Percentiles rank a stretch among this genome's conserved stretches.
phyloP scores from a whole-genome alignment of 2,113 vertebrate species.

The Petrocephalus zakoni region DNA sequence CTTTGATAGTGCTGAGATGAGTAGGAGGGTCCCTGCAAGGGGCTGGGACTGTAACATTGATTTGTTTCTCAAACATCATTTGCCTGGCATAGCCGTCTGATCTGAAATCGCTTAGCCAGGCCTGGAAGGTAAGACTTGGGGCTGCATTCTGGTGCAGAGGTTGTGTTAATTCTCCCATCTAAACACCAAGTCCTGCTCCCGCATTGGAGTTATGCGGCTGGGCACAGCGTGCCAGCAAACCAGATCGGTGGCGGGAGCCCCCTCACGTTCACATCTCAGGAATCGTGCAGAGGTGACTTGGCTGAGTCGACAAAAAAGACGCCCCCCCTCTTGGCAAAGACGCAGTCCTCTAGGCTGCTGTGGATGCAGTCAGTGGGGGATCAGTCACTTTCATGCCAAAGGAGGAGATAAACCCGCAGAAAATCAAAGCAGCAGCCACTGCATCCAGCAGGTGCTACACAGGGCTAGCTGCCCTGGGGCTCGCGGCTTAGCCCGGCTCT shows the following conservation, averaged over 20 bases:
- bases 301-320: neutral
- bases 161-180: neutral
- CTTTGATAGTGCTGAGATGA: constrained; percentile 5
- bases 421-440: neutral
- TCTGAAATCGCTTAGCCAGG: constrained; percentile 3
- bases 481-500: neutral
- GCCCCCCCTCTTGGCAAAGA: neutral
- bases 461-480: neutral
- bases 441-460: neutral
- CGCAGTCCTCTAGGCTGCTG: neutral
- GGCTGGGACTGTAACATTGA: neutral
- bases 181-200: neutral
- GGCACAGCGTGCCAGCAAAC: neutral
- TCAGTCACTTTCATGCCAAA: neutral
- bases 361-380: neutral
- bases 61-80: constrained; percentile 16
- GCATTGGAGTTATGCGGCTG: neutral
- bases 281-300: neutral
- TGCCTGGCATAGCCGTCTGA: neutral
- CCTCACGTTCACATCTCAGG: neutral
- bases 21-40: neutral
- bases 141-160: neutral
- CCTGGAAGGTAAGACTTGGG: neutral
- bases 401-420: neutral
- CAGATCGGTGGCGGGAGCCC: no score